Evolutionary conservation across 2,888 invertebrate genomes (phyloP).

Genomic region (Anaspis maculata): DNA sequence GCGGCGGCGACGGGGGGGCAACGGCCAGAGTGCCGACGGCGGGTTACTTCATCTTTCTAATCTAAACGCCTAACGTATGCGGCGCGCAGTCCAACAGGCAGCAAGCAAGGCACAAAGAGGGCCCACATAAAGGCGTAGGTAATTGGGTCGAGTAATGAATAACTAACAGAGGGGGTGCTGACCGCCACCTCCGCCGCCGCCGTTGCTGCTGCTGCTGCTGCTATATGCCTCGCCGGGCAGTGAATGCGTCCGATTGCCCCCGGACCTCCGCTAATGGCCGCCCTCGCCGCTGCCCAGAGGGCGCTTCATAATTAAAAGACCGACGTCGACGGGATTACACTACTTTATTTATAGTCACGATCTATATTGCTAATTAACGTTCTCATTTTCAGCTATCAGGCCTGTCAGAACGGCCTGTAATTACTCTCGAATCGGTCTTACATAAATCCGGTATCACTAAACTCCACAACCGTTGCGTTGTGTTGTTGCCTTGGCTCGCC

Average conservation of each 20-base stretch:
- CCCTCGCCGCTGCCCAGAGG: slow-evolving; percentile 30
- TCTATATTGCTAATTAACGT: slow-evolving; percentile 44
- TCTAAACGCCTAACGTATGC: slow-evolving; percentile 15
- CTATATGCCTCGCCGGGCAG: no score
- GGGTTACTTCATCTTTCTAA: slow-evolving; percentile 15
- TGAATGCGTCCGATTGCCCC: slow-evolving; percentile 23
- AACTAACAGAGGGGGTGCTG: slow-evolving; percentile 20
- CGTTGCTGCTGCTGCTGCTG: no score
- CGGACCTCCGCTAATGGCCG: slow-evolving; percentile 29
- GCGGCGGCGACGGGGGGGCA: slow-evolving; percentile 2
- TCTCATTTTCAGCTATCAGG: slow-evolving; percentile 38
- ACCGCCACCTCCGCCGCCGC: slow-evolving; percentile 19
- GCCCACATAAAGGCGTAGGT: slow-evolving; percentile 31
- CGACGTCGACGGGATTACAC: slow-evolving; percentile 38
- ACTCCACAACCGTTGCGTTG: no score
- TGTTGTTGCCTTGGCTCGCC: no score
- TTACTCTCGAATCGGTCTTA: slow-evolving; percentile 23
- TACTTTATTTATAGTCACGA: slow-evolving; percentile 44
- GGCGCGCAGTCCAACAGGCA: slow-evolving; percentile 9
- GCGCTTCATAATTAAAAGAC: slow-evolving; percentile 40
- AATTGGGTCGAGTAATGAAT: slow-evolving; percentile 34
- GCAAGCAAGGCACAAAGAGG: slow-evolving; percentile 26
- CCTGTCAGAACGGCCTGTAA: slow-evolving; percentile 32
- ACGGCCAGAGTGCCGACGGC: slow-evolving; percentile 1
- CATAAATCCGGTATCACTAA: no score